Conservation (phyloP, 1,140 invertebrate species). For the Goniozus legneri region DNA sequence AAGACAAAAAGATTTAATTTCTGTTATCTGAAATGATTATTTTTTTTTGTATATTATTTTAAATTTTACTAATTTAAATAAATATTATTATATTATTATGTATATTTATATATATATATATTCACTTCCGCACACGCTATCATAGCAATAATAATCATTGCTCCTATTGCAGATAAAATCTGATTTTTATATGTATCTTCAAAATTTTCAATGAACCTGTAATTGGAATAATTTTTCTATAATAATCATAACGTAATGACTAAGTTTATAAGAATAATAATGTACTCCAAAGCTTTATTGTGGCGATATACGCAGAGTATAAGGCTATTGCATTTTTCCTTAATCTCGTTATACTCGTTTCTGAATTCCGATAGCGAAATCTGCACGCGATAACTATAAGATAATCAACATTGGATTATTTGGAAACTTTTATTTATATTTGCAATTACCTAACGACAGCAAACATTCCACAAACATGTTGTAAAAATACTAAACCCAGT, state of each 20-base stretch:
- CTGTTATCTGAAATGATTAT: too few relatives aligned
- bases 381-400: background rate
- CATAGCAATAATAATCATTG: background rate
- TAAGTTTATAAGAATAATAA: background rate
- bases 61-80: too few relatives aligned
- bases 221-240: background rate
- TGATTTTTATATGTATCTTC: too few relatives aligned
- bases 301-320: background rate
- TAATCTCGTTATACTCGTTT: background rate
- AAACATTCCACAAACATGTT: conserved; percentile 7
- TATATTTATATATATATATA: too few relatives aligned
- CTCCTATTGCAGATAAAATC: background rate
- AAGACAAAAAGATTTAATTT: background rate
- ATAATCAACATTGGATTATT: background rate
- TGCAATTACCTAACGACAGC: conserved; percentile 6
- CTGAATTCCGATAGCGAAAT: background rate
- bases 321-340: background rate
- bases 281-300: background rate
- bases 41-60: too few relatives aligned
- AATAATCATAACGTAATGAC: background rate
- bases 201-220: background rate
- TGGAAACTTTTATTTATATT: background rate
- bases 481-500: background rate
- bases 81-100: too few relatives aligned
- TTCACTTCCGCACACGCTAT: background rate